Evolutionary conservation across 2,113 vertebrate species (phyloP).

Genomic region (Cebidichthys violaceus): DNA sequence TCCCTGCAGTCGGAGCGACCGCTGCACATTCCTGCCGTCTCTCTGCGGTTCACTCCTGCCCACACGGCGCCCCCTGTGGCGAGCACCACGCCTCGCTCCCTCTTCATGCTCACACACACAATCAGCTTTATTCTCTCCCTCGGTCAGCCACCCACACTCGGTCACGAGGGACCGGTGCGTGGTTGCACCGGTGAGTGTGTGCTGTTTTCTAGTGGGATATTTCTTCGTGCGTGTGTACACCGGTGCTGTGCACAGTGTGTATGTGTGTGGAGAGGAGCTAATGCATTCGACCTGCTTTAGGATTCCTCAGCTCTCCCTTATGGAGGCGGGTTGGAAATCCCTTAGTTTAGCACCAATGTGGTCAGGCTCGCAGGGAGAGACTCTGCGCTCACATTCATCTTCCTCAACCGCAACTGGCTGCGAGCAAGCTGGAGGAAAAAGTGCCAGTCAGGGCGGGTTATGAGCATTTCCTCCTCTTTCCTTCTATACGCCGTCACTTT

Average conservation of each 20-base stretch:
- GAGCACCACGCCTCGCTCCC: conserved; percentile 39
- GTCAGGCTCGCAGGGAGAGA: conserved; percentile 46
- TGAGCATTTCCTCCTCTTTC: conserved; percentile 35
- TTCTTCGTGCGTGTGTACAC: neutral
- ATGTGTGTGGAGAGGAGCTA: conserved; percentile 35
- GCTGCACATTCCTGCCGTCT: conserved; percentile 26
- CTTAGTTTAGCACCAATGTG: conserved; percentile 65
- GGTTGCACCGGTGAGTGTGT: conserved; percentile 17
- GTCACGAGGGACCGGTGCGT: conserved; percentile 44
- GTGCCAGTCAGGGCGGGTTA: conserved; percentile 54
- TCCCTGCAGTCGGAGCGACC: conserved; percentile 47
- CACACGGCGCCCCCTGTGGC: conserved; percentile 43
- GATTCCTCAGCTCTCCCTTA: conserved; percentile 41
- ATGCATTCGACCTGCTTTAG: conserved; percentile 60
- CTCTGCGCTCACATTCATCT: conserved; percentile 61
- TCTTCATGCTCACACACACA: conserved; percentile 32
- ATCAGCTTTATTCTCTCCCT: conserved; percentile 47
- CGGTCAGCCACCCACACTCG: conserved; percentile 66
- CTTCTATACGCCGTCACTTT: conserved; percentile 15
- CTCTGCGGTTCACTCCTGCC: conserved; percentile 37
- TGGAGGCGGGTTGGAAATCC: conserved; percentile 62
- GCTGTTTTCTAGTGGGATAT: conserved; percentile 52
- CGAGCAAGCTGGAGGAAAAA: conserved; percentile 46
- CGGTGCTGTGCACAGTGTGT: neutral
- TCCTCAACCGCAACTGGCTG: conserved; percentile 57